Evolutionary conservation across 2,888 invertebrate genomes (phyloP).

Genomic region (Gasteruption jaculator): DNA sequence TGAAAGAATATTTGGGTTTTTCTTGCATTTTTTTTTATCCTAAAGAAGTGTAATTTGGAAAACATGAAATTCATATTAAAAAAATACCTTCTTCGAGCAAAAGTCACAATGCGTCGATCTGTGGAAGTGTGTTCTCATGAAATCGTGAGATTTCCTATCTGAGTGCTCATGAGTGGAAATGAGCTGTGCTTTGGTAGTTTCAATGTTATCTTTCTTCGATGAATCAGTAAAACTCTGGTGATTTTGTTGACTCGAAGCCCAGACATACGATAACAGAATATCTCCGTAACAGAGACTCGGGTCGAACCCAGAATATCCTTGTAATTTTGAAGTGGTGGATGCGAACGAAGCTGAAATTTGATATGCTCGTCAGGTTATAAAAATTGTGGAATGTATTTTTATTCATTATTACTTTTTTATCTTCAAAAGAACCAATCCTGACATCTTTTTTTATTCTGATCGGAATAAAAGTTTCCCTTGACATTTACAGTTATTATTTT

Average conservation of each 20-base stretch:
- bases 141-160: slow-evolving; percentile 61
- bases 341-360: slow-evolving; percentile 34
- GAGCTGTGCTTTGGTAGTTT: slow-evolving; percentile 35
- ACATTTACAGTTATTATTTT: no score
- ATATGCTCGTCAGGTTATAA: slow-evolving; percentile 9
- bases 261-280: slow-evolving; percentile 77
- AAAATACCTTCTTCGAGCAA: slow-evolving; percentile 80
- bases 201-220: slow-evolving; percentile 36
- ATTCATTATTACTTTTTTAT: no score
- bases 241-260: slow-evolving; percentile 57
- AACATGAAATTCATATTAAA: slow-evolving; percentile 1
- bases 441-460: no score
- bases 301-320: slow-evolving; percentile 78
- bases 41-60: no score
- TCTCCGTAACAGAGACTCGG: slow-evolving; percentile 90
- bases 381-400: no score
- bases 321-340: slow-evolving; percentile 41
- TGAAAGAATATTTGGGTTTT: no score
- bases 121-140: slow-evolving; percentile 84
- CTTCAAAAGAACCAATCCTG: no score
- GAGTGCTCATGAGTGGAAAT: slow-evolving; percentile 30
- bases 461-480: no score
- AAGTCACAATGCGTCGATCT: slow-evolving; percentile 88
- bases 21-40: no score
- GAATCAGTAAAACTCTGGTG: slow-evolving; percentile 36